Base-by-base conservation (phyloP, 1,140 invertebrate species). In the Drosophila ohnishii region DNA sequence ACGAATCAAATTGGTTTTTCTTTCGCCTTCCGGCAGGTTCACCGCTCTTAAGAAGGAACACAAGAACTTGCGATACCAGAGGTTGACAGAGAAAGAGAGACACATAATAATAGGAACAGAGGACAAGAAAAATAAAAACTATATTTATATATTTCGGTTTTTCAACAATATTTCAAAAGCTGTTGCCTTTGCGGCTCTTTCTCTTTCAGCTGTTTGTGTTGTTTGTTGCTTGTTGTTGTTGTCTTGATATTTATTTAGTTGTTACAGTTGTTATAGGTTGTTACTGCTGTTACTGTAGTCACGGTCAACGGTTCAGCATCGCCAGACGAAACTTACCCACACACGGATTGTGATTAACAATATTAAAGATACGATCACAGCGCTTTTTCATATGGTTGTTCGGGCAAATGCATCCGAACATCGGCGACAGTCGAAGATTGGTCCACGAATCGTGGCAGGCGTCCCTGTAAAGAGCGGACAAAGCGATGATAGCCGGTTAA, bases 391-490 rank as follows among this genome's bases (percentile, higher is more conserved):
- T 95, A 92, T 96, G 95, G 80, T 96, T 96, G 90, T 96, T 96
- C 55, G 97, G 96, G 92, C 97, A 97, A 76, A 97, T 97, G 92
- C 96, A 97, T 13, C 97, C 97, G 92, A 97, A 97, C 94, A 97
- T 95, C 3, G 96, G 96, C 11, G 96, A 96, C 57, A 96, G 92
- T 44, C 96, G 94, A 25, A 97, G 92, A 80, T 96, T 96, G 53
- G 95, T 94, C 96, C 96, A 97, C 7, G 96, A 94, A 79, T 96
- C 95, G 80, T 96, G 95, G 81, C 97, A 97, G 44, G 94, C 92
- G 53, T 96, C 95, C 91, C 96, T 97, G 93, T 37, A 93, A 93
- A 59, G 40, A 79, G 28, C 25, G 28, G 65, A 11, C 14, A 37
- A 25, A 37, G 47, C 37, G 37, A 37, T 53, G 39, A 37, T 45